These are phyloP conservation scores for Plotosus lineatus DNA, from an alignment of 2,113 vertebrate species.

Conservation along the genomic window DNA sequence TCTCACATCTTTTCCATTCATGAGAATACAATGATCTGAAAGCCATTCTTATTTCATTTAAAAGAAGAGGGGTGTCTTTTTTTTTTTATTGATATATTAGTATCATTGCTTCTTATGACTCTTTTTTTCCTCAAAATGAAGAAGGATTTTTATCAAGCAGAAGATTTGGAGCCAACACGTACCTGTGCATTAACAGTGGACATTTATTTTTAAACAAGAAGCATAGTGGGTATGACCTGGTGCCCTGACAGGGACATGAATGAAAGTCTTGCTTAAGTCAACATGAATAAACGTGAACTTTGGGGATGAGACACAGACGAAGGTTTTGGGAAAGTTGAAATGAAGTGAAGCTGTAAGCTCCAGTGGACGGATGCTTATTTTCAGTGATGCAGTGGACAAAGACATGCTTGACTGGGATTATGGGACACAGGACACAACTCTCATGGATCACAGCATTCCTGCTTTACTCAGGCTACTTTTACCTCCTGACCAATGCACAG, in stretches of 20 bases:
- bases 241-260: not conserved
- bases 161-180: slow-evolving; percentile 15
- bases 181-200: slow-evolving; percentile 12
- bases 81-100: not conserved
- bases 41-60: not conserved
- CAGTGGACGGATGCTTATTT: slow-evolving; percentile 12
- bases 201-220: not conserved
- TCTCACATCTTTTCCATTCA: not conserved
- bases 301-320: slow-evolving; percentile 12
- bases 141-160: slow-evolving; percentile 27
- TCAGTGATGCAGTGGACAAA: not conserved
- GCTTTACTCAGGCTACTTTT: slow-evolving; percentile 67
- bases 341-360: slow-evolving; percentile 17
- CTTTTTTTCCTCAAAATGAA: not conserved
- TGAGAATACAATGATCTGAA: not conserved
- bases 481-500: slow-evolving; percentile 72
- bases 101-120: not conserved
- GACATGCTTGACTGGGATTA: slow-evolving; percentile 17
- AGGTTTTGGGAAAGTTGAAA: slow-evolving; percentile 5
- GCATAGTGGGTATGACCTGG: slow-evolving; percentile 1
- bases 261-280: slow-evolving; percentile 12
- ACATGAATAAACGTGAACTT: slow-evolving; percentile 58
- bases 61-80: not conserved
- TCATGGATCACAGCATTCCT: slow-evolving; percentile 62
- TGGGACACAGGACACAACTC: slow-evolving; percentile 40